Base-by-base conservation (phyloP, 2,888 invertebrate species). In the Sacculina carcini region DNA sequence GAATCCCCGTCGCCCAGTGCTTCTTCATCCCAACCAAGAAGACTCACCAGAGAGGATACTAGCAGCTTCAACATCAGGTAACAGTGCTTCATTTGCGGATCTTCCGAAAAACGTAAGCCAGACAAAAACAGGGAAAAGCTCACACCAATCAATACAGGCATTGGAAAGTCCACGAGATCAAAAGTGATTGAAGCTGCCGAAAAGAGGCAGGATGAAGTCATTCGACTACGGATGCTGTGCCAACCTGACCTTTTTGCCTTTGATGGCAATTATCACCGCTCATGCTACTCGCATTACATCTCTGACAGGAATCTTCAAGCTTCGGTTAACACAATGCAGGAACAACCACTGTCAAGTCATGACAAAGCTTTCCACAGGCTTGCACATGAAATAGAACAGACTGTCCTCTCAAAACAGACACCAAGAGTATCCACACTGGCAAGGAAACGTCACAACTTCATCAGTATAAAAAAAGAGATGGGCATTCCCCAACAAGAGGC, bases 101-200 rank as follows among this genome's bases (percentile, higher is more conserved):
- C n/a, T n/a, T n/a, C n/a, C n/a, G n/a, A n/a, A n/a, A n/a, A n/a
- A n/a, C n/a, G n/a, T n/a, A n/a, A n/a, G n/a, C n/a, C n/a, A n/a
- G n/a, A n/a, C n/a, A n/a, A n/a, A n/a, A n/a, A n/a, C n/a, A n/a
- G n/a, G n/a, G n/a, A n/a, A n/a, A n/a, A n/a, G n/a, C n/a, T n/a
- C n/a, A n/a, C n/a, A n/a, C n/a, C n/a, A n/a, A n/a, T 48, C 19
- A 29, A 32, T 31, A 48, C 19, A 12, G 14, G 31, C 12, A n/a
- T 32, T 31, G 48, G 48, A 7, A 21, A 49, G 24, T 32, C 36
- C 21, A 19, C 34, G 23, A 23, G 32, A n/a, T 14, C 29, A 24
- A 47, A 47, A 47, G 47, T 47, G 21, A 47, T 47, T 47, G 28
- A 47, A 14, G 47, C 47, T 31, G 31, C 47, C 26, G 29, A 47